Evolutionary conservation across 2,888 invertebrate genomes (phyloP).

Genomic region (Pseudoips prasinana): DNA sequence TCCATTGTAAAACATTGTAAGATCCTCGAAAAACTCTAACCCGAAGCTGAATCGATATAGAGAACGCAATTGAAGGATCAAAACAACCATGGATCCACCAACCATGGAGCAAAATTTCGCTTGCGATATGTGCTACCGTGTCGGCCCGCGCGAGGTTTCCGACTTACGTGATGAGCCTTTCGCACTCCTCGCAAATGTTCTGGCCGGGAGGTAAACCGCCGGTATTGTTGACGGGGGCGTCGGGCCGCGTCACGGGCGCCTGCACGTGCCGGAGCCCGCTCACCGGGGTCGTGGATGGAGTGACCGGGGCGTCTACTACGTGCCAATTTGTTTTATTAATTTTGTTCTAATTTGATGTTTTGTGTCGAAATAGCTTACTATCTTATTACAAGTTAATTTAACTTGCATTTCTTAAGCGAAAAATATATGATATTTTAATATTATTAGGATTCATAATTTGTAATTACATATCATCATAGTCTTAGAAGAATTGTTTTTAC

Average conservation of each 20-base stretch:
- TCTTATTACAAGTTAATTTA: no score
- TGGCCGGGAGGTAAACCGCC: conserved; percentile 92
- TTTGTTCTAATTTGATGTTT: conserved; percentile 19
- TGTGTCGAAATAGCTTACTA: no score
- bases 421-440: no score
- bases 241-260: conserved; percentile 87
- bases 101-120: conserved; percentile 24
- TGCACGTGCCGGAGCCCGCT: conserved; percentile 87
- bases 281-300: conserved; percentile 64
- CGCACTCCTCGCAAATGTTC: conserved; percentile 98
- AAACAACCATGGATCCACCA: no score
- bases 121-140: conserved; percentile 83
- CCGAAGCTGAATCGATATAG: not conserved
- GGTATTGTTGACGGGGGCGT: conserved; percentile 83
- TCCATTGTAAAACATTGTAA: not conserved
- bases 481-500: no score
- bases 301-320: conserved; percentile 51
- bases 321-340: conserved; percentile 49
- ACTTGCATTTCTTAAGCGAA: no score
- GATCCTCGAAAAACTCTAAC: not conserved
- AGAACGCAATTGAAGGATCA: conserved; percentile 6
- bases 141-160: conserved; percentile 83
- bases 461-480: no score
- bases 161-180: conserved; percentile 98
- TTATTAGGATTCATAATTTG: no score